Conservation (phyloP, 2,113 vertebrate species). For the Dicerorhinus sumatrensis region DNA sequence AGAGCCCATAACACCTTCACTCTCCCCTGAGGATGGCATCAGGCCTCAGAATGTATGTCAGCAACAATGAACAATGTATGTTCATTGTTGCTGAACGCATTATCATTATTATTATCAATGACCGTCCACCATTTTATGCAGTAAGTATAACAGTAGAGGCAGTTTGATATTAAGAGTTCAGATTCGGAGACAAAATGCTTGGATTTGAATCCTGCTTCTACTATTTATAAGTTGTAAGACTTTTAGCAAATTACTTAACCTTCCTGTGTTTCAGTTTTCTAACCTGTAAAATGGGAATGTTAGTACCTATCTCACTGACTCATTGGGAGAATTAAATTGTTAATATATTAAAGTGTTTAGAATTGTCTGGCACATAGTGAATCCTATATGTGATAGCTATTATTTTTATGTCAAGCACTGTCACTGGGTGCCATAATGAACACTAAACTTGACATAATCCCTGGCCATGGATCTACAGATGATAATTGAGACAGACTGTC, state of each 20-base stretch:
- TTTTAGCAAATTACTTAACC: slow-evolving; percentile 1
- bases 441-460: background rate
- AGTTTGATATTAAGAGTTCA: background rate
- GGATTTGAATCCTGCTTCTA: background rate
- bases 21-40: background rate
- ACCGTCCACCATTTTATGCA: background rate
- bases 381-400: background rate
- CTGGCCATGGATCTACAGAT: background rate
- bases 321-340: background rate
- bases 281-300: background rate
- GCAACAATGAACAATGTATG: background rate
- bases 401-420: slow-evolving; percentile 33
- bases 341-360: background rate
- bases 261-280: background rate
- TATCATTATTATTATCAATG: background rate
- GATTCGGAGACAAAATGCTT: background rate
- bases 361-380: background rate
- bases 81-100: background rate
- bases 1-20: background rate
- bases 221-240: slow-evolving; percentile 8
- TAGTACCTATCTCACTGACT: background rate
- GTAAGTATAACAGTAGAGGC: background rate
- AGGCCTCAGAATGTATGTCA: background rate
- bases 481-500: slow-evolving; percentile 9
- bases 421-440: background rate